Evolutionary conservation across 1,140 invertebrate genomes (phyloP), one percentile per base, ranked within the genome.

Genomic region (Conus ventricosus): DNA sequence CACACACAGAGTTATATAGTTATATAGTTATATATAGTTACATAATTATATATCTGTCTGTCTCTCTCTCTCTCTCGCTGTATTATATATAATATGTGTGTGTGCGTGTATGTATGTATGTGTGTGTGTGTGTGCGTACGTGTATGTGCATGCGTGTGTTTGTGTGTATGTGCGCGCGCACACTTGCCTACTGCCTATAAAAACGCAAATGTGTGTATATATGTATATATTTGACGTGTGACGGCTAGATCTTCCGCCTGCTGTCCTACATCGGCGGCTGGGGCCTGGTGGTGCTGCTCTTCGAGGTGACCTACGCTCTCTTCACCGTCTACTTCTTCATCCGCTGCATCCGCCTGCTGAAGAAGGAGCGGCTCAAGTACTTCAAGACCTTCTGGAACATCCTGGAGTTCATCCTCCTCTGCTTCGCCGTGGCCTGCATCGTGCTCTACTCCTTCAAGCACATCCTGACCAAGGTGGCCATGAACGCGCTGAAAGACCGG

Each of bases 301-400:
- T 95, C 78, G 93, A 95, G 88, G 90, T 95, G 13, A 91, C 94
- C 54, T 95, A 93, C 89, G 91, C 92, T 25, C 89, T 90, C 53
- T 95, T 94, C 90, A 93, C 93, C 3, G 51, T 95, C 82, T 95
- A 94, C 89, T 95, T 95, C 91, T 92, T 95, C 76, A 84, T 94
- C 13, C 92, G 91, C 20, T 94, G 92, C 82, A 89, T 94, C 54
- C 92, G 90, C 57, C 92, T 93, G 87, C 85, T 95, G 4, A 93
- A 91, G 85, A 92, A 94, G 75, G 90, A 95, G 87, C 94, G 93
- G 81, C 89, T 91, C 78, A 91, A 92, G 39, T 96, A 96, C 91
- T 95, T 96, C 89, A 93, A 92, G 20, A 92, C 93, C 54, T 96
- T 96, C 92, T 96, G 96, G 96, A 95, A 96, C 87, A 91, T 95